Percentiles rank a stretch among this genome's conserved stretches.
These are phyloP conservation scores for Eristalis arbustorum DNA, from an alignment of 2,888 invertebrate species.

Conservation along the genomic window DNA sequence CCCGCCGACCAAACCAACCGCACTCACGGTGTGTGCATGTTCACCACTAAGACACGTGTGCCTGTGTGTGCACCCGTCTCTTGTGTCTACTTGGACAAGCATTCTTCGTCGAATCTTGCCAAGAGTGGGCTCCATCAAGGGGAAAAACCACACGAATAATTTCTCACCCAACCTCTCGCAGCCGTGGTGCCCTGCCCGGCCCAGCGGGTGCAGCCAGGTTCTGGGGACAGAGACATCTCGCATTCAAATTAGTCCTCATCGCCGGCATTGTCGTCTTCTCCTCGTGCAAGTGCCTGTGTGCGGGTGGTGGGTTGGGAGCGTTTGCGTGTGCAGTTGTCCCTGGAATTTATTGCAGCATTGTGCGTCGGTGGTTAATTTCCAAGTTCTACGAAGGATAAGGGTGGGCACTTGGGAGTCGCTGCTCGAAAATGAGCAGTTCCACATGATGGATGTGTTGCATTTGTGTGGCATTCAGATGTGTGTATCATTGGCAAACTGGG, in stretches of 20 bases:
- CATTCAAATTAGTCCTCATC: conserved; percentile 52
- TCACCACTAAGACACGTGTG: background rate
- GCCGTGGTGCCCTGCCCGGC: background rate
- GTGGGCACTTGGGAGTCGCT: background rate
- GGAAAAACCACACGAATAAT: conserved; percentile 42
- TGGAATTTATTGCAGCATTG: conserved; percentile 57
- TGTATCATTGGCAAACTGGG: background rate
- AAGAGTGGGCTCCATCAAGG: conserved; percentile 15
- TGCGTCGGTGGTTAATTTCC: conserved; percentile 46
- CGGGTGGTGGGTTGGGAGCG: background rate
- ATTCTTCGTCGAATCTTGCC: conserved; percentile 5
- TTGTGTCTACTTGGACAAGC: conserved; percentile 15
- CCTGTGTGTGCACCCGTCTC: background rate
- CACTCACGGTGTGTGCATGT: conserved; percentile 11
- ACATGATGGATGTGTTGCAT: conserved; percentile 2
- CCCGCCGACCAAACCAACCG: background rate
- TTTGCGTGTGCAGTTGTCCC: conserved; percentile 24
- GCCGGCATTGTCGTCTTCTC: background rate
- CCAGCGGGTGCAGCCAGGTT: background rate
- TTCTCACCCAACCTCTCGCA: conserved; percentile 2
- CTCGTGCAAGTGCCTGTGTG: background rate
- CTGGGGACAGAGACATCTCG: conserved; percentile 20
- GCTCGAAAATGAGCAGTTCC: conserved; percentile 41
- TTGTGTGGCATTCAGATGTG: background rate
- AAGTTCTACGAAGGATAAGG: conserved; percentile 7